Base-by-base conservation (phyloP, 2,113 vertebrate species). In the Pyrgilauda ruficollis region DNA sequence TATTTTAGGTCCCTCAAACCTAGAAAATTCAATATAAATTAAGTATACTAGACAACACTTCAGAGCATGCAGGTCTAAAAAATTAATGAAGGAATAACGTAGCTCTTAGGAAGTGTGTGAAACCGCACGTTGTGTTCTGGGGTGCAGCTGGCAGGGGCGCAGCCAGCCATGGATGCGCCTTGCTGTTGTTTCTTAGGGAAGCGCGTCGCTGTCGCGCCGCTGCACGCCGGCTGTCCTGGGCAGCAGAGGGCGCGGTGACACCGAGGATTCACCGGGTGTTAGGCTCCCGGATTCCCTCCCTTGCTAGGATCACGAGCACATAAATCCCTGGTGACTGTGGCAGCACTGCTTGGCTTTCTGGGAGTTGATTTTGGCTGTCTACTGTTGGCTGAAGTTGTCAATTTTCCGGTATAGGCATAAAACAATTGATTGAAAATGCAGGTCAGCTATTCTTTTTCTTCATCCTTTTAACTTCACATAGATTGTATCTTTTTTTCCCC, bases 241-340 rank as follows among this genome's bases (percentile, higher is more conserved):
- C 97, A 94, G 93, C 41, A 97, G 97, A 96, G 97, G 97, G 97
- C 97, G 90, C 13, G 62, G 72, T 87, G 63, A 88, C 84, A 95
- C 83, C 87, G 89, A 80, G 46, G 30, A 97, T 96, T n/a, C 74
- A 1, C 76, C 31, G 3, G 18, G 2, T 69, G 19, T 30, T 6
- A 5, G 2, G 3, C 33, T 46, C 61, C 39, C 53, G 10, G 12
- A 61, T 52, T 41, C 58, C 28, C 28, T 37, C 30, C 52, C n/a
- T 47, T n/a, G 8, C 17, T 22, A 24, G 21, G 13, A 55, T 83
- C 58, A 4, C 0, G 19, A 53, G 41, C 55, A 6, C 52, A 2
- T 16, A 35, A 62, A 63, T 69, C 62, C 52, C 39, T 44, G 52
- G 12, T 52, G 59, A 31, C 63, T 68, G 6, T 37, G 43, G 14